Base-by-base conservation (phyloP, 2,888 invertebrate genomes). In the Lamproptera curius region DNA sequence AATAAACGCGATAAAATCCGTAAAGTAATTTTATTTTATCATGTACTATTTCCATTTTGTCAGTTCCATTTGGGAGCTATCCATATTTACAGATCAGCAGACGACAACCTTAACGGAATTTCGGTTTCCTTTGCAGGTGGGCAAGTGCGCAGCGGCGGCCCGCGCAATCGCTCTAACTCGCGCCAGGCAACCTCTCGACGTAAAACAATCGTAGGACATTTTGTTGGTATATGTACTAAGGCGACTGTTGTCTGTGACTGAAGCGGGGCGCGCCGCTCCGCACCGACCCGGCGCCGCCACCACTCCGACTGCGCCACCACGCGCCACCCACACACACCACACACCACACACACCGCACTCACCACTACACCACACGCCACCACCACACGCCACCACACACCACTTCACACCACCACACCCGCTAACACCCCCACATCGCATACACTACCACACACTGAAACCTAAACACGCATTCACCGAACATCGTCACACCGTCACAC, bases 141-240 rank as follows among this genome's bases (percentile, higher is more conserved):
- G 57, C 58, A 52, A 54, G 58, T 55, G 62, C 59, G 57, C 56
- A 59, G 49, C 54, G 61, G 54, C 41, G 45, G 38, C 48, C 51
- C 57, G 64, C 72, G 59, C 68, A 63, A 59, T 59, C 56, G 57
- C 64, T 68, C 65, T 65, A 59, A 59, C 64, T 66, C 63, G 63
- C 64, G 20, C 20, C 3, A 3, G 4, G 20, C 4, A 20, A 20
- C 20, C 6, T 20, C 20, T 6, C 20, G 20, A 20, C 20, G 20
- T 20, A 20, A 5, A 67, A 64, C 64, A 68, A 73, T 67, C 64
- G 82, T 83, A 81, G 83, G 77, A 85, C 85, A 83, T 82, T 86
- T 76, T 80, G 85, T 85, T 86, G 80, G 75, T 79, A 81, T 77
- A 75, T 81, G 73, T 82, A 83, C 76, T 78, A 75, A 79, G 79